Percentiles rank a stretch among this genome's conserved stretches.
Conservation (phyloP, 2,888 invertebrate species). For the Nomada ruficornis region DNA sequence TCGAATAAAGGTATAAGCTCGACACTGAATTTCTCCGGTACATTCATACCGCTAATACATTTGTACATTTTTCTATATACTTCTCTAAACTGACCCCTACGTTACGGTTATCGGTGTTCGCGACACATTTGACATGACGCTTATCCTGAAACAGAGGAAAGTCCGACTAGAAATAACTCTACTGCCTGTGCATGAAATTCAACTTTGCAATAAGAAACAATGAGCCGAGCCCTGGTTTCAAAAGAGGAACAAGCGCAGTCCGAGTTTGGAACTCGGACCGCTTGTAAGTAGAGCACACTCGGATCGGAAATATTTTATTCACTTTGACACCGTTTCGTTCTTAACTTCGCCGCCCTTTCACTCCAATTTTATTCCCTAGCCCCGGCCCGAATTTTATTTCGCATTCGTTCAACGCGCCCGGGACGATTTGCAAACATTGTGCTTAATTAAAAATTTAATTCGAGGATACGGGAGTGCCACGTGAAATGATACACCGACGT, state of each 20-base stretch:
- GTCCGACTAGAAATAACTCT: too few relatives aligned
- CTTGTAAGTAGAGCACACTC: not conserved
- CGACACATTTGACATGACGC: too few relatives aligned
- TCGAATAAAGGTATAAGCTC: too few relatives aligned
- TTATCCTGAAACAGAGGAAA: too few relatives aligned
- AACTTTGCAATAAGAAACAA: too few relatives aligned
- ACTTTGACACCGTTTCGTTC: not conserved
- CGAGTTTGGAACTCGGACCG: not conserved
- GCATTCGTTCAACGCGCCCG: conserved; percentile 13
- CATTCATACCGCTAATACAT: too few relatives aligned
- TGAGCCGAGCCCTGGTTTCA: too few relatives aligned
- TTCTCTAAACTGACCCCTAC: too few relatives aligned
- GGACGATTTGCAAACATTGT: conserved; percentile 29
- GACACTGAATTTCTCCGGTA: too few relatives aligned
- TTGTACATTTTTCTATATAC: too few relatives aligned
- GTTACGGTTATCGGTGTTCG: too few relatives aligned
- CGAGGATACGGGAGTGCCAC: not conserved
- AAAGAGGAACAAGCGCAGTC: not conserved
- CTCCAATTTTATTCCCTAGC: not conserved
- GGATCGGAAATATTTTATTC: conserved; percentile 23
- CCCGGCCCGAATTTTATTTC: not conserved
- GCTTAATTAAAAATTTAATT: conserved; percentile 6
- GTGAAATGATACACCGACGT: conserved; percentile 6
- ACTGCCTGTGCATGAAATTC: not conserved
- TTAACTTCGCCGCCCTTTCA: not conserved